phyloP scores from a whole-genome alignment of 2,113 vertebrate species.

The Apodemus sylvaticus region DNA sequence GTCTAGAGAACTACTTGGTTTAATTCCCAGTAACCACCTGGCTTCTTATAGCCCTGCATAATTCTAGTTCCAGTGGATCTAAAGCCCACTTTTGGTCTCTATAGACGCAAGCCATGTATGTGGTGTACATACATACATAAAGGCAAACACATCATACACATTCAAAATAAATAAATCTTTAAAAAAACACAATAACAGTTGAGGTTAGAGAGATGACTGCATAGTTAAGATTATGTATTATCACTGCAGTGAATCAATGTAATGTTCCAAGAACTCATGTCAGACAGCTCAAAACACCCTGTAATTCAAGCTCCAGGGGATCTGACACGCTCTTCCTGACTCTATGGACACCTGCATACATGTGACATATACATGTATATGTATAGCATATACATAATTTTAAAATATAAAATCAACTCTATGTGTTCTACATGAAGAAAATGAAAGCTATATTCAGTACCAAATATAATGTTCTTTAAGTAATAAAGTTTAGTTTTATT shows the following conservation, averaged over 20 bases:
- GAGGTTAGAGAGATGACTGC: not conserved
- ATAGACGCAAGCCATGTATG: not conserved
- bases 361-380: not conserved
- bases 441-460: not conserved
- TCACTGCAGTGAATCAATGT: not conserved
- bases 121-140: not conserved
- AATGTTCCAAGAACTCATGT: not conserved
- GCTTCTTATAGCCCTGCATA: not conserved
- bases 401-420: not conserved
- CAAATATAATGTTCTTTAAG: not conserved
- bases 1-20: not conserved
- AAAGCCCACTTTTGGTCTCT: not conserved
- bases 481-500: not conserved
- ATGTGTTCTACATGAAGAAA: not conserved
- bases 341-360: not conserved
- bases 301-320: not conserved
- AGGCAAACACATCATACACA: not conserved
- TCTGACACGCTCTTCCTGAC: not conserved
- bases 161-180: not conserved
- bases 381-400: not conserved
- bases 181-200: not conserved
- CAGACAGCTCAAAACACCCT: not conserved
- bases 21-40: not conserved
- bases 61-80: not conserved
- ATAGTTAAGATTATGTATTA: not conserved